Percentiles rank a stretch among this genome's conserved stretches.
phyloP scores from a whole-genome alignment of 2,113 vertebrate species.

The Notechis scutatus region DNA sequence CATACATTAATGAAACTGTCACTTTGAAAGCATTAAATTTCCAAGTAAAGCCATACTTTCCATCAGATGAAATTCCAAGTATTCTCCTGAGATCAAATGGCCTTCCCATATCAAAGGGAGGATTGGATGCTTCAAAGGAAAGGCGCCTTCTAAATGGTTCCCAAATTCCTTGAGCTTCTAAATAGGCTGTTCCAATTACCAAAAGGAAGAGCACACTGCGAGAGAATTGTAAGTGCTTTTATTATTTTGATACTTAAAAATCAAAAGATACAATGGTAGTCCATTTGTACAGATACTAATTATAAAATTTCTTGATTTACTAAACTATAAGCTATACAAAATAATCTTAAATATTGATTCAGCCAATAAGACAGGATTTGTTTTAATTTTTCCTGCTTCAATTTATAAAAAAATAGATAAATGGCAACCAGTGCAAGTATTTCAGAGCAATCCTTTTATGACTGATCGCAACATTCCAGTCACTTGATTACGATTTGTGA shows the following conservation, averaged over 20 bases:
- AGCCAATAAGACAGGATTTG: background rate
- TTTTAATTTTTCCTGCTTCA: background rate
- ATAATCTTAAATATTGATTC: background rate
- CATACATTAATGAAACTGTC: background rate
- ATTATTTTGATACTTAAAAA: background rate
- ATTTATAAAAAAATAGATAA: background rate
- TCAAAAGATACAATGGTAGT: background rate
- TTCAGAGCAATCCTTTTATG: background rate
- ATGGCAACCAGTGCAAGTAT: background rate
- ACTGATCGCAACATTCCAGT: background rate
- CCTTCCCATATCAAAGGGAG: slow-evolving; percentile 87
- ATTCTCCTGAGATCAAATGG: slow-evolving; percentile 98
- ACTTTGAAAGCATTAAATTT: background rate
- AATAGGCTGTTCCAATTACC: slow-evolving; percentile 91
- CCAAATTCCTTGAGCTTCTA: slow-evolving; percentile 99
- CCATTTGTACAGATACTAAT: background rate
- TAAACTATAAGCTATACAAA: background rate
- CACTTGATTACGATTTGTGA: background rate
- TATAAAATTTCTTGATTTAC: background rate
- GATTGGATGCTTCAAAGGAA: slow-evolving; percentile 87
- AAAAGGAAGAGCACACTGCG: slow-evolving; percentile 90
- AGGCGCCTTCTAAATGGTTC: slow-evolving; percentile 92
- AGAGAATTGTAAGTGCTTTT: slow-evolving; percentile 17
- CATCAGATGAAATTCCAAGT: slow-evolving; percentile 89
- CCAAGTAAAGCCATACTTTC: slow-evolving; percentile 80